phyloP scores from a whole-genome alignment of 2,113 vertebrate genomes.

The Sturnira hondurensis region DNA sequence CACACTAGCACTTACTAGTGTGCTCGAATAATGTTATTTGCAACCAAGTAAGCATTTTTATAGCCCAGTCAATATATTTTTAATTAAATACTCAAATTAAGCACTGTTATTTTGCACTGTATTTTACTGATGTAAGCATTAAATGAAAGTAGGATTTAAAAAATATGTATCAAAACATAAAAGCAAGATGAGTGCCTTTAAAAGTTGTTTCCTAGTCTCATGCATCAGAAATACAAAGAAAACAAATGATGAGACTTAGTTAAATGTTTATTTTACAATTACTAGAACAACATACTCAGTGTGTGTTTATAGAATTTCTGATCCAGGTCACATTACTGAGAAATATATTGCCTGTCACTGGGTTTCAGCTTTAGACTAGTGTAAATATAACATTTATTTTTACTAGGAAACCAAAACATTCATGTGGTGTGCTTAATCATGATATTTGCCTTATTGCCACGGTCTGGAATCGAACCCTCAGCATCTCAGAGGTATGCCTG shows the following conservation, averaged over 20 bases:
- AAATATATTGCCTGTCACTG: background rate
- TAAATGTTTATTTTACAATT: background rate
- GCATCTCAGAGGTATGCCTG: no score
- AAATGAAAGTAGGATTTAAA: background rate
- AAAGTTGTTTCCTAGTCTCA: background rate
- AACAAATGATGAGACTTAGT: background rate
- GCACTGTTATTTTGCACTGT: background rate
- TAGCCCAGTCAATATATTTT: slow-evolving; percentile 11
- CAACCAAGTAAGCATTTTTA: slow-evolving; percentile 6
- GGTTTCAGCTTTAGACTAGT: background rate
- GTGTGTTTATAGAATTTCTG: background rate
- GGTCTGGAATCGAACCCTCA: no score
- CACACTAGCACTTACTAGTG: background rate
- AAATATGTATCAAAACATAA: background rate
- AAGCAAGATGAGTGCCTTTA: background rate
- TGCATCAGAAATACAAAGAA: background rate
- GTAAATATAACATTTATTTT: no score
- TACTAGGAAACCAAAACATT: no score
- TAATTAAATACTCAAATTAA: background rate
- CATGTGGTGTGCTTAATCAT: no score
- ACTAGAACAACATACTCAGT: background rate
- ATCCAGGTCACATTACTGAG: background rate
- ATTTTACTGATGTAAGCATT: background rate
- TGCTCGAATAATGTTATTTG: slow-evolving; percentile 20
- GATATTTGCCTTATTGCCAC: no score